phyloP scores from a whole-genome alignment of 2,797 vertebrate genomes.

The Hemitrygon akajei region DNA sequence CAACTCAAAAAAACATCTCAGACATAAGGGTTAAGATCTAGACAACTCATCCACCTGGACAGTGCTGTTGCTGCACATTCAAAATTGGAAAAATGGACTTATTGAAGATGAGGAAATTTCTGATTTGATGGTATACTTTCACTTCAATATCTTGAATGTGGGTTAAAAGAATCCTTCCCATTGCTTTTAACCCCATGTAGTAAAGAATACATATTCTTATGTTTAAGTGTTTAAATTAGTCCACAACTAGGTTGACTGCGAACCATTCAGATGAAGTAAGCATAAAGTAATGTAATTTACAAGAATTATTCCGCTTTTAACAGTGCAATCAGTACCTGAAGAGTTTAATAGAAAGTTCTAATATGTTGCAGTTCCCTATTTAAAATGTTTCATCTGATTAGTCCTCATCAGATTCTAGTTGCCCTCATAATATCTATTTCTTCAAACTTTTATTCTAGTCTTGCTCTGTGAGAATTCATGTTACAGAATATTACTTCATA shows the following conservation, averaged over 20 bases:
- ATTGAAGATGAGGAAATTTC: not conserved
- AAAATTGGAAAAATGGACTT: not conserved
- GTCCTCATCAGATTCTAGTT: not conserved
- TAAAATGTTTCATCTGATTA: not conserved
- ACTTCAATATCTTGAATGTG: not conserved
- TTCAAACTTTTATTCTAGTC: not conserved
- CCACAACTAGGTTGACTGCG: not conserved
- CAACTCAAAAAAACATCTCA: not conserved
- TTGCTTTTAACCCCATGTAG: not conserved
- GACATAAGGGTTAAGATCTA: not conserved
- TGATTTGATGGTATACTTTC: not conserved
- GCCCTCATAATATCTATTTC: not conserved
- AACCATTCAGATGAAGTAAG: not conserved
- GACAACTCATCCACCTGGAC: not conserved
- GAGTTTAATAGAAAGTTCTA: not conserved
- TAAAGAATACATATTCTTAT: not conserved
- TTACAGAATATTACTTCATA: not conserved
- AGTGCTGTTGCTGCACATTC: not conserved
- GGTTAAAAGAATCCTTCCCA: not conserved
- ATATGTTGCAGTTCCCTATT: not conserved
- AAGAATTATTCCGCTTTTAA: not conserved
- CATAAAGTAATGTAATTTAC: not conserved
- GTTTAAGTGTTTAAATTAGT: not conserved
- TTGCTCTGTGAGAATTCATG: not conserved
- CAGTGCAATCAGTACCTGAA: not conserved